Conservation (phyloP, 2,888 invertebrate genomes). For the Archips crataeganus region DNA sequence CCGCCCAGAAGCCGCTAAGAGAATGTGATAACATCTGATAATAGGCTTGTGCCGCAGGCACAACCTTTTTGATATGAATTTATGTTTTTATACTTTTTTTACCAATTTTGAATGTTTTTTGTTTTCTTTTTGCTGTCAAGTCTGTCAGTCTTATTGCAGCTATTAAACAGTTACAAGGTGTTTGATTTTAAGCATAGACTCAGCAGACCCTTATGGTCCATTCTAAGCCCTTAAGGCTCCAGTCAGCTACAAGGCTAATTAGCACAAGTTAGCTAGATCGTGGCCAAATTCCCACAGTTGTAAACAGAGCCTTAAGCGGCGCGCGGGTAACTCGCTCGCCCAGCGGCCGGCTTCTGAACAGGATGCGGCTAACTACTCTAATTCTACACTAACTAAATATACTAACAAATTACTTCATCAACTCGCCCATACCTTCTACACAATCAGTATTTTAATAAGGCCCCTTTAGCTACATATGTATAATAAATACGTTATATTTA, state of each 20-base stretch:
- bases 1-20: neutral
- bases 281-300: neutral
- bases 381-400: constrained; percentile 38
- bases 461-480: constrained; percentile 35
- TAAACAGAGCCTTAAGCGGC: neutral
- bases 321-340: neutral
- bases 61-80: too few relatives aligned
- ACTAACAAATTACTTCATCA: constrained; percentile 30
- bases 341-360: constrained; percentile 9
- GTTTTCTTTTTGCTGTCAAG: too few relatives aligned
- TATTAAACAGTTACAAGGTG: too few relatives aligned
- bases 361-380: constrained; percentile 33
- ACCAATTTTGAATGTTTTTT: too few relatives aligned
- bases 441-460: constrained; percentile 23
- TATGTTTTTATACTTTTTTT: too few relatives aligned
- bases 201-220: too few relatives aligned
- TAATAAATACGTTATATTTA: constrained; percentile 39
- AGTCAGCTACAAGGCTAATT: too few relatives aligned
- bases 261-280: neutral
- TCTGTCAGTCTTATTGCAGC: too few relatives aligned
- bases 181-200: too few relatives aligned
- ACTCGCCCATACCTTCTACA: constrained; percentile 15
- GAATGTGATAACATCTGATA: neutral
- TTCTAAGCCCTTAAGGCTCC: too few relatives aligned
- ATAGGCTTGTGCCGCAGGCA: too few relatives aligned